Base-by-base conservation (phyloP, 2,888 invertebrate genomes). In the Cantharis rufa region DNA sequence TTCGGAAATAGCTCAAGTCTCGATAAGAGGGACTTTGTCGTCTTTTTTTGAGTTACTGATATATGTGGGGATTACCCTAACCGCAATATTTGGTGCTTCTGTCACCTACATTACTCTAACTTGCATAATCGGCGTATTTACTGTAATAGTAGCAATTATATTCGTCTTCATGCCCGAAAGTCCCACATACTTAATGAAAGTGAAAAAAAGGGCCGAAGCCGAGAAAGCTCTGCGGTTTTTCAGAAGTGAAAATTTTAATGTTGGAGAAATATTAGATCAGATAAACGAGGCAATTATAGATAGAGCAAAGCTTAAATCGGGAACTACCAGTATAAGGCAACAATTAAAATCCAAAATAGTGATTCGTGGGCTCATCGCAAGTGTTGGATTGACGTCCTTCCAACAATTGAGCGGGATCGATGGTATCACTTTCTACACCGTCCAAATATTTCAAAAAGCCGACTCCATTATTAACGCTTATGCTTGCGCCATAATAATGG, bases 321-420 rank as follows among this genome's bases (percentile, higher is more conserved):
- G 32, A 32, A 32, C 10, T 3, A 79, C 69, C 72, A 76, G 63
- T 80, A 72, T 71, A 13, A 32, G 32, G n/a, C 13, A 32, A 1
- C 32, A 32, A 32, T 32, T 32, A 13, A 89, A 90, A 2, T 91
- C 90, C 81, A 90, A 90, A 10, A 92, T 91, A 0, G 90, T 48
- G 1, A 90, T 92, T 63, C 92, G 90, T 84, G 95, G 95, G 0
- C 89, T 96, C 74, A 86, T 93, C 69, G 93, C 94, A 74, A 92
- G 92, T 5, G 89, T 94, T 62, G 91, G 94, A 21, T 90, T 95
- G 80, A 95, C 96, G 94, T 91, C 94, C 85, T 94, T 94, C 88
- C 95, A 95, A 83, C 94, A 95, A 86, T 91, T 94, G 84, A 93
- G 93, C 76, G 95, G 94, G 76, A 91, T 95, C 81, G 94, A 94